Base-by-base conservation (phyloP, 2,797 vertebrate genomes). In the Malacoctenus gilli region DNA sequence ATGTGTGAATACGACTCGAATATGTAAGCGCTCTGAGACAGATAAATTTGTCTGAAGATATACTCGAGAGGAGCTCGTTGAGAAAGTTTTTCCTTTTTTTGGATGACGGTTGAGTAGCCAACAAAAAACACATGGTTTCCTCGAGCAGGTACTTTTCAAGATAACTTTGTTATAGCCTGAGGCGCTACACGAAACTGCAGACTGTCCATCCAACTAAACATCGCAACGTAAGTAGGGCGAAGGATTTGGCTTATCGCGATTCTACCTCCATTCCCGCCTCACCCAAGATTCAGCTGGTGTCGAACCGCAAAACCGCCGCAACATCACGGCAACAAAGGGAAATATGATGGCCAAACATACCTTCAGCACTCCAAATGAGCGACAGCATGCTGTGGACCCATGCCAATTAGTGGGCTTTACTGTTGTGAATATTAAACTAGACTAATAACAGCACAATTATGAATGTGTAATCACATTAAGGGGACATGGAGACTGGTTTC, bases 391-490 rank as follows among this genome's bases (percentile, higher is more conserved):
- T 23, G 71, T 0, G 1, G 49, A 65, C 56, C 46, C 36, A 44
- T 47, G 63, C 68, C 68, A 85, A 87, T 88, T 87, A 78, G 81
- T 59, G 54, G 34, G 62, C 64, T 79, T 83, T 73, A 57, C 75
- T 84, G 77, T 79, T 83, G 62, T 81, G 78, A 85, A 85, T 89
- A 86, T 81, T 84, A 80, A 85, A 82, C 71, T 44, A 68, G 68
- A 71, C 78, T 86, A 84, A 87, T 87, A 81, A 85, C 72, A 30
- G 73, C 70, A 80, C 84, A 80, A 85, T 86, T 89, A 87, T 81
- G 67, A 79, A 81, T 74, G 80, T 80, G 79, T 88, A 86, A 89
- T 87, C 69, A 76, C 69, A 84, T 86, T 87, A 87, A 75, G 57
- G 52, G 71, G 75, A 87, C 82, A 85, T 62, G 72, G 63, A 72